These are phyloP conservation scores for Rhinichthys osculus DNA, from an alignment of 2,797 vertebrate genomes.

Conservation along the genomic window DNA sequence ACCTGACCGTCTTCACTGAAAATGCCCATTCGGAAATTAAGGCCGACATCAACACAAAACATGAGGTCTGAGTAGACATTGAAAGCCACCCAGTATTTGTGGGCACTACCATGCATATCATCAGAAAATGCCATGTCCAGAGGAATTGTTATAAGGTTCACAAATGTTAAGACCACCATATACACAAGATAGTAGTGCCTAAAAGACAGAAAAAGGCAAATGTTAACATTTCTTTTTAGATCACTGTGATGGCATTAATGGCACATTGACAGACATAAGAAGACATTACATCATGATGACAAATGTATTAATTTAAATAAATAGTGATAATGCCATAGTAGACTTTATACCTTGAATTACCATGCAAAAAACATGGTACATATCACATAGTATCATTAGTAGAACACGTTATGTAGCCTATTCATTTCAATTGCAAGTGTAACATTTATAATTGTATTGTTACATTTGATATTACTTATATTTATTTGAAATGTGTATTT, in stretches of 20 bases:
- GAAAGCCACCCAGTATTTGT: conserved; percentile 71
- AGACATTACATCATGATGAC: not conserved
- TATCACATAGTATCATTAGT: too few species aligned
- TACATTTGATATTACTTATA: too few species aligned
- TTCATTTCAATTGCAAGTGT: too few species aligned
- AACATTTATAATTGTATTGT: too few species aligned
- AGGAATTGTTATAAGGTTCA: conserved; percentile 79
- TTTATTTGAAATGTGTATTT: too few species aligned
- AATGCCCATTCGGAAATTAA: conserved; percentile 80
- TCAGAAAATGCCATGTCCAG: conserved; percentile 80
- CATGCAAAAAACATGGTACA: too few species aligned
- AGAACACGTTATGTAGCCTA: too few species aligned
- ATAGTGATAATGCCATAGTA: not conserved
- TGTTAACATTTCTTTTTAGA: not conserved
- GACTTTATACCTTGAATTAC: too few species aligned
- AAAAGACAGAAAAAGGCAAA: not conserved
- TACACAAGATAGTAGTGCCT: conserved; percentile 75
- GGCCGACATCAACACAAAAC: conserved; percentile 76
- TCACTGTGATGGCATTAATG: not conserved
- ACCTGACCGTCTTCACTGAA: conserved; percentile 77
- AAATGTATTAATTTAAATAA: not conserved
- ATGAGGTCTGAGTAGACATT: conserved; percentile 79
- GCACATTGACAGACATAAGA: not conserved
- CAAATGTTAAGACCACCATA: conserved; percentile 78
- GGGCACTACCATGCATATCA: conserved; percentile 59